Conservation (phyloP, 2,888 invertebrate genomes). For the Thymelicus acteon region DNA sequence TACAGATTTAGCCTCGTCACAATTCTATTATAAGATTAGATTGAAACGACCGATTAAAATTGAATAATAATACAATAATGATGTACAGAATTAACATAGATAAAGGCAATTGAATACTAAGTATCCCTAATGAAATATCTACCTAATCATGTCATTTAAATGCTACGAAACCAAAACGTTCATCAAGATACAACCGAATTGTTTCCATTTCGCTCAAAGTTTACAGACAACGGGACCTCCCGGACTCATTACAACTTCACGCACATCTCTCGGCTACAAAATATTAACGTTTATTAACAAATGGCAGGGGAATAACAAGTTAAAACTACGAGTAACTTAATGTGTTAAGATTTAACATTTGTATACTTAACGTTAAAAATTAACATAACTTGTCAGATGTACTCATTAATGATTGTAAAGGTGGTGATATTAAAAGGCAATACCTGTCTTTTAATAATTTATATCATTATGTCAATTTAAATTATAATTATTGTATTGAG, state of each 20-base stretch:
- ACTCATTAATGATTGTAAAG: too few species aligned
- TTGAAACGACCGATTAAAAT: too few species aligned
- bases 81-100: too few species aligned
- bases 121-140: slow-evolving; percentile 2
- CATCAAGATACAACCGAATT: slow-evolving; percentile 19
- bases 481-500: too few species aligned
- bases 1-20: too few species aligned
- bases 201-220: slow-evolving; percentile 26
- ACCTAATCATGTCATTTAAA: slow-evolving; percentile 10
- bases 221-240: slow-evolving; percentile 22
- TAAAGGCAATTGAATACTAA: slow-evolving; percentile 3
- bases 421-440: too few species aligned
- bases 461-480: background rate
- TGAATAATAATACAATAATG: too few species aligned
- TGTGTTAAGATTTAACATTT: too few species aligned
- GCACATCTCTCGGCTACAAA: slow-evolving; percentile 1
- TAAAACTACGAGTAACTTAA: background rate
- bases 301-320: background rate
- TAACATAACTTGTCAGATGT: too few species aligned
- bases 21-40: too few species aligned
- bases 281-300: slow-evolving; percentile 15
- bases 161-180: slow-evolving; percentile 5
- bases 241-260: slow-evolving; percentile 19
- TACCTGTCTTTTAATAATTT: background rate
- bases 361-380: too few species aligned